A percentile compares a stretch with the other conserved stretches of the same genome.
Evolutionary conservation across 2,113 vertebrate species (phyloP).

Genomic region (Todiramphus saurophagus): DNA sequence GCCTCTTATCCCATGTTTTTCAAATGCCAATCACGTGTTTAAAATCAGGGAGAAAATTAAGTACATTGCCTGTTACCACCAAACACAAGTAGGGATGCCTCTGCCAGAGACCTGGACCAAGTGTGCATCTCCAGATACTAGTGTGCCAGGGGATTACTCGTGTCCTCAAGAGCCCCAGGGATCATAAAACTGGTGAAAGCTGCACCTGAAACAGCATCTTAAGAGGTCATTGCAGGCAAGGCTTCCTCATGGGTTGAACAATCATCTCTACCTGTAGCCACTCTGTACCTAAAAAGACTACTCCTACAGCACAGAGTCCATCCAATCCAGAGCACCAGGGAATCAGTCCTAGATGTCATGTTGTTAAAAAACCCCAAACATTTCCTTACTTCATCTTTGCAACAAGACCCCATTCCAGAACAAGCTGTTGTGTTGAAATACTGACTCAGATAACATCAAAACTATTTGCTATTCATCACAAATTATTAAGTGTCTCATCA

Average conservation of each 20-base stretch:
- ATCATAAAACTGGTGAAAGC: neutral
- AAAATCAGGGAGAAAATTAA: neutral
- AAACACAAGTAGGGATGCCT: neutral
- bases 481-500: constrained; percentile 24
- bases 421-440: neutral
- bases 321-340: neutral
- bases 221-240: neutral
- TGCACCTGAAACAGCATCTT: neutral
- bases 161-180: neutral
- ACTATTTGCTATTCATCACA: neutral
- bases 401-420: neutral
- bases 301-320: neutral
- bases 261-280: neutral
- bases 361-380: neutral
- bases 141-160: neutral
- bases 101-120: neutral
- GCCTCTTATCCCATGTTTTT: neutral
- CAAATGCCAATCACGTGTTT: neutral
- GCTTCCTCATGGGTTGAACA: fast-evolving
- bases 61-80: neutral
- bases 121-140: neutral
- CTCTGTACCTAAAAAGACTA: neutral
- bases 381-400: neutral
- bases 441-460: neutral
- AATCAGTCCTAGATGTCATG: neutral